phyloP scores from a whole-genome alignment of 2,797 vertebrate genomes.

The Centropyge bicolor region DNA sequence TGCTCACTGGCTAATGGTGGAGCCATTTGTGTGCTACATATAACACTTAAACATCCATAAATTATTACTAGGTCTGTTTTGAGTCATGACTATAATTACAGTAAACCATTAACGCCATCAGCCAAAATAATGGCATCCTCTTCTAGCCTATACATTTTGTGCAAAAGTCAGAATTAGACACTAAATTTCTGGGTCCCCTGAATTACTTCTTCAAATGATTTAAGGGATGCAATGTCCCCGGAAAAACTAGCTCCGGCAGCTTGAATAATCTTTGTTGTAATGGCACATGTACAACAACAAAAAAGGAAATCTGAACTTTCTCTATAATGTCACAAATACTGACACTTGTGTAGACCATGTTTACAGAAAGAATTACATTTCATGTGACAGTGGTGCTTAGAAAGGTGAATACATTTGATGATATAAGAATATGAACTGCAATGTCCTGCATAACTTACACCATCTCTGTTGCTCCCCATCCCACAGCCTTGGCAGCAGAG shows the following conservation, averaged over 20 bases:
- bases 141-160: background rate
- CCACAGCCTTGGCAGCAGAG: constrained; percentile 97
- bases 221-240: background rate
- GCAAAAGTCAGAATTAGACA: background rate
- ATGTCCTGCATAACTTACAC: constrained; percentile 89
- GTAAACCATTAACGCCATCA: background rate
- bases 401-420: background rate
- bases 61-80: background rate
- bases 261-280: background rate
- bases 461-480: constrained; percentile 97
- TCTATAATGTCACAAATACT: background rate
- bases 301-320: background rate
- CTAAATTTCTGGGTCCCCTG: background rate
- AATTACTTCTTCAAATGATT: background rate
- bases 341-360: background rate
- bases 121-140: background rate
- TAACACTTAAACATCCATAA: constrained; percentile 8
- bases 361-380: background rate
- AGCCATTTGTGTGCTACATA: background rate
- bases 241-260: background rate
- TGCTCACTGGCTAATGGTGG: background rate
- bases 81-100: background rate
- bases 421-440: background rate
- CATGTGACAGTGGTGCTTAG: background rate
- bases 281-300: background rate